These are phyloP conservation scores for Mechanitis mazaeus DNA, from an alignment of 2,888 invertebrate genomes.

Conservation along the genomic window DNA sequence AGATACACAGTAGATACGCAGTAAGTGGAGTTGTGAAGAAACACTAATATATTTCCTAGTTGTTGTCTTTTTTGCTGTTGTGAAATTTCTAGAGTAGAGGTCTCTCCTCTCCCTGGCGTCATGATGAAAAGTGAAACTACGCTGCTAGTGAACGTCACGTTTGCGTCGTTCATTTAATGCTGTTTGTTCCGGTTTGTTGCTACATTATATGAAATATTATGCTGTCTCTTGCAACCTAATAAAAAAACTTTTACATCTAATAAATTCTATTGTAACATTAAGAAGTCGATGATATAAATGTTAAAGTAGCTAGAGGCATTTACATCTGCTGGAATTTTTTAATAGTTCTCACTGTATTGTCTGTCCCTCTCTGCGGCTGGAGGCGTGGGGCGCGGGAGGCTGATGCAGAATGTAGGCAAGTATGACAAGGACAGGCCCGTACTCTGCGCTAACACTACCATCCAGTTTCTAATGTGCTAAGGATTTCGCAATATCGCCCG, in stretches of 20 bases:
- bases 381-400: conserved; percentile 57
- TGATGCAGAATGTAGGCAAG: conserved; percentile 74
- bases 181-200: conserved; percentile 66
- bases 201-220: conserved; percentile 33
- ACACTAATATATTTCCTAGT: conserved; percentile 24
- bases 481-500: conserved; percentile 64
- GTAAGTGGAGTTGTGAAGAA: conserved; percentile 7
- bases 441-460: conserved; percentile 73
- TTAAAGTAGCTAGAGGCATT: conserved; percentile 11
- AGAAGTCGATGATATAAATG: conserved; percentile 11
- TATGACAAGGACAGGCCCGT: conserved; percentile 77
- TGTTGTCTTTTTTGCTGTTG: conserved; percentile 53
- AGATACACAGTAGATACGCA: not conserved
- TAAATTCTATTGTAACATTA: conserved; percentile 20
- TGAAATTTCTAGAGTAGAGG: conserved; percentile 69
- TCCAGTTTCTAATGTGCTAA: conserved; percentile 74
- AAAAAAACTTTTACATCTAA: conserved; percentile 8
- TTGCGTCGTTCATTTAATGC: conserved; percentile 53
- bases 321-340: conserved; percentile 47
- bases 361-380: conserved; percentile 58
- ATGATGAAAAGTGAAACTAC: conserved; percentile 74
- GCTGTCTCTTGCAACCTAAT: not conserved
- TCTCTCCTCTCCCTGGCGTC: conserved; percentile 63
- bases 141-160: conserved; percentile 63
- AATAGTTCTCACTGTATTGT: conserved; percentile 65